Evolutionary conservation across 2,888 invertebrate genomes (phyloP).

Genomic region (Polyploca ridens): DNA sequence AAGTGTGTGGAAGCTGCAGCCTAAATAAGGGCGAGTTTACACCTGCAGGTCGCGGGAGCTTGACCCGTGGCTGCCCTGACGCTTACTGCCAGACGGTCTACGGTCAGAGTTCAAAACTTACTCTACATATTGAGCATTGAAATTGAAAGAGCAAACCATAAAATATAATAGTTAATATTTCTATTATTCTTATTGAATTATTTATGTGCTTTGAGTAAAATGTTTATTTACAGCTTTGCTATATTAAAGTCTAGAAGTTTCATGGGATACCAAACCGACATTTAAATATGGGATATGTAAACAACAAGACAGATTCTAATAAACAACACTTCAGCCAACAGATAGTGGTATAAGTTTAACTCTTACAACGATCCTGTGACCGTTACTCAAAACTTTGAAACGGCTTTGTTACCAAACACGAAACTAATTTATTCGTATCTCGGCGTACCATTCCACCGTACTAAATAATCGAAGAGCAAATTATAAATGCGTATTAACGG

Average conservation of each 20-base stretch:
- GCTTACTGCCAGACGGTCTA: slow-evolving; percentile 23
- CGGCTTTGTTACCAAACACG: slow-evolving; percentile 82
- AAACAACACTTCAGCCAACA: slow-evolving; percentile 56
- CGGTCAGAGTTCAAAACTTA: slow-evolving; percentile 52
- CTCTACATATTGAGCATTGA: neutral
- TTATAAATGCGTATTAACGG: slow-evolving; percentile 85
- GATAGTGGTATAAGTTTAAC: slow-evolving; percentile 68
- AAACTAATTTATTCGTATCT: slow-evolving; percentile 84
- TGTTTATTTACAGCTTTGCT: neutral
- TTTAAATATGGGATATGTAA: slow-evolving; percentile 54
- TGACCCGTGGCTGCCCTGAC: slow-evolving; percentile 27
- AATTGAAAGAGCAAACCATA: neutral
- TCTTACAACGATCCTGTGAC: slow-evolving; percentile 77
- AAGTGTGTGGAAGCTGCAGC: slow-evolving; percentile 59
- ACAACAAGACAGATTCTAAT: slow-evolving; percentile 64
- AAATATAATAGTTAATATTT: neutral
- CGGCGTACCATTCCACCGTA: slow-evolving; percentile 69
- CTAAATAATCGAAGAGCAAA: slow-evolving; percentile 83
- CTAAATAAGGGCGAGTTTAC: slow-evolving; percentile 56
- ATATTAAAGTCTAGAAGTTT: neutral
- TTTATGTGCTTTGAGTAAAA: neutral
- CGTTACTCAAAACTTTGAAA: slow-evolving; percentile 79
- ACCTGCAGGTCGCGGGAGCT: slow-evolving; percentile 52
- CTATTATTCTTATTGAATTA: neutral
- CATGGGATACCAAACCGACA: slow-evolving; percentile 36